Percentiles rank a stretch among this genome's conserved stretches.
Conservation (phyloP, 37 sponge, comb jelly and placozoan genomes). For the Mnemiopsis leidyi region DNA sequence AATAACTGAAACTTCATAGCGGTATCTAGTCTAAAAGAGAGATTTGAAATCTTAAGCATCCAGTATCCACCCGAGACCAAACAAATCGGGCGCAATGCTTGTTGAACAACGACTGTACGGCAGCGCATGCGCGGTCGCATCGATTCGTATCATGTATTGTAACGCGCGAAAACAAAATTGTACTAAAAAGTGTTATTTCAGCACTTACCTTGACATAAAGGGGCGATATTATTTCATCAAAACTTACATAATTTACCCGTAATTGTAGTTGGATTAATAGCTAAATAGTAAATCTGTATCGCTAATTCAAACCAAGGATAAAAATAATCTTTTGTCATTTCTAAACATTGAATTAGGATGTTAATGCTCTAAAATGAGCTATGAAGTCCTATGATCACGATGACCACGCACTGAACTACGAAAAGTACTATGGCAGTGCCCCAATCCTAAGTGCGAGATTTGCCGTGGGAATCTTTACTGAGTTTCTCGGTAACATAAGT, state of each 20-base stretch:
- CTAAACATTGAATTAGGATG: too few relatives aligned
- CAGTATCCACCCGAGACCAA: too few relatives aligned
- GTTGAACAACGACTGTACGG: too few relatives aligned
- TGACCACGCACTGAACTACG: background rate
- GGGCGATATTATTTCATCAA: background rate
- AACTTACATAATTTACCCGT: background rate
- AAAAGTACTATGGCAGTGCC: background rate
- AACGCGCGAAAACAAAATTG: background rate
- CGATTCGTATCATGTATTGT: background rate
- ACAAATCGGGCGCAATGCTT: too few relatives aligned
- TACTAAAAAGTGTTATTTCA: background rate
- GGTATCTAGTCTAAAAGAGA: too few relatives aligned
- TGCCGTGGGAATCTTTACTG: constrained; percentile 15
- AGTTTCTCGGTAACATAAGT: constrained; percentile 1
- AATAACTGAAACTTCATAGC: too few relatives aligned
- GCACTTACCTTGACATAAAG: background rate
- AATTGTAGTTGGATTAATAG: background rate
- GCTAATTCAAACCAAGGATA: too few relatives aligned
- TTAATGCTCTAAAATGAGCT: too few relatives aligned
- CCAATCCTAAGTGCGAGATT: background rate
- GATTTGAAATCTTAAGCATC: too few relatives aligned
- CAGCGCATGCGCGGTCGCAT: background rate
- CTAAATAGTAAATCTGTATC: too few relatives aligned
- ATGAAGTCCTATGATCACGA: background rate
- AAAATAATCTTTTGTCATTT: too few relatives aligned